Evolutionary conservation across 2,797 vertebrate species (phyloP), one percentile per base, ranked within the genome.

Genomic region (Sebastes iracundus): DNA sequence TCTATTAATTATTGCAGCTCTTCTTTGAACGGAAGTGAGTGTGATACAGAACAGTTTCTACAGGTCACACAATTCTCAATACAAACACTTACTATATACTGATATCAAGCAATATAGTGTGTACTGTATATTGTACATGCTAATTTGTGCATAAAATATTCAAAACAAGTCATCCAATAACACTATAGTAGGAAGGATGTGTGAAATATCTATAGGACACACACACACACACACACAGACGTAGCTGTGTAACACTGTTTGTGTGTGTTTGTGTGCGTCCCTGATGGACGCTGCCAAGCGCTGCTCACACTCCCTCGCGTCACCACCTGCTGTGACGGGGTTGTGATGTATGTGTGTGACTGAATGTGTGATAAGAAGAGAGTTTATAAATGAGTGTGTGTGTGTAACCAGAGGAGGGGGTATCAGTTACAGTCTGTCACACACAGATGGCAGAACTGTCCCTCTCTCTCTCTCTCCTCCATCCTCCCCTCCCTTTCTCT

Each of bases 361-460:
- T 18, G 38, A 32, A 61, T 70, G 79, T 77, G 81, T 71, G 79
- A 83, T 69, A 75, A 62, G 75, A 78, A 53, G 59, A 53, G 63
- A 73, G 64, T 60, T 70, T 33, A 23, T 25, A 69, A 62, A 73
- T 72, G 56, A 38, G 25, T 75, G 78, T 80, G 85, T 68, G 72
- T 75, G 82, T 69, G 86, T 30, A 75, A 84, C 64, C 7, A 80
- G 79, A 85, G 74, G 87, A 77, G 79, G 82, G 85, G 89, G 87
- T 83, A 86, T 94, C 89, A 83, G 86, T 90, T 92, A 87, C 93
- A 93, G 90, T 90, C 93, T 94, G 93, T 93, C 92, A 92, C 87
- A 93, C 92, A 90, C 94, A 94, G 93, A 95, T 94, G 93, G 93
- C 86, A 85, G 84, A 89, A 86, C 72, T 60, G 16, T 85, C 80